Conservation (phyloP, 2,797 vertebrate species). For the Macroramphosus scolopax region DNA sequence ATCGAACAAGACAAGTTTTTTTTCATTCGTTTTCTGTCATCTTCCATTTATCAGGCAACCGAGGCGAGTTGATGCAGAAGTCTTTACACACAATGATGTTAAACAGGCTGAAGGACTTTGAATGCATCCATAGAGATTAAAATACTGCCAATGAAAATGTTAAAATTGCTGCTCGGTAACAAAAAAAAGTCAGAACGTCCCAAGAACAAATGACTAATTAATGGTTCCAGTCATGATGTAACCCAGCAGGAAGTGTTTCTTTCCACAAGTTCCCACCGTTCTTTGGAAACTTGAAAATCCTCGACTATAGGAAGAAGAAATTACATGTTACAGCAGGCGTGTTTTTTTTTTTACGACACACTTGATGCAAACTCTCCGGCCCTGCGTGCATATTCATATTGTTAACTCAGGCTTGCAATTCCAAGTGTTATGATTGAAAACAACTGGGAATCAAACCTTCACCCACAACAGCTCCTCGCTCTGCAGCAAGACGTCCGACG, state of each 20-base stretch:
- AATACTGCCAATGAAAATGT: conserved; percentile 24
- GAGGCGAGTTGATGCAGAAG: background rate
- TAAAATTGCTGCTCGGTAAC: conserved; percentile 17
- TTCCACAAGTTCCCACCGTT: conserved; percentile 25
- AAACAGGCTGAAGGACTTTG: background rate
- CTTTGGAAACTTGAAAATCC: conserved; percentile 35
- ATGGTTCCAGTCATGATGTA: conserved; percentile 30
- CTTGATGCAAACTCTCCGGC: conserved; percentile 28
- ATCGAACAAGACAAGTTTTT: no score
- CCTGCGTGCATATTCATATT: conserved; percentile 33
- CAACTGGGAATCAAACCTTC: conserved; percentile 39
- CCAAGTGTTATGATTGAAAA: conserved; percentile 58
- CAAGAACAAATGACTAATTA: conserved; percentile 36
- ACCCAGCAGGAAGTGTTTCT: conserved; percentile 28
- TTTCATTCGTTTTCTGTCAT: no score
- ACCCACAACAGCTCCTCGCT: conserved; percentile 16
- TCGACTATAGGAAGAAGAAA: conserved; percentile 27
- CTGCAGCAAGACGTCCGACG: conserved; percentile 34
- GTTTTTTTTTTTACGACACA: conserved; percentile 41
- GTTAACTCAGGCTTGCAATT: conserved; percentile 30
- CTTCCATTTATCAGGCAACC: background rate
- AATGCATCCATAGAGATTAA: conserved; percentile 1
- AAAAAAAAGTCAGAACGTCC: conserved; percentile 31
- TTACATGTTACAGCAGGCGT: conserved; percentile 13
- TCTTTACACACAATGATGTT: no score